Conservation (phyloP, 2,113 vertebrate species). For the Marcusenius ussheri region DNA sequence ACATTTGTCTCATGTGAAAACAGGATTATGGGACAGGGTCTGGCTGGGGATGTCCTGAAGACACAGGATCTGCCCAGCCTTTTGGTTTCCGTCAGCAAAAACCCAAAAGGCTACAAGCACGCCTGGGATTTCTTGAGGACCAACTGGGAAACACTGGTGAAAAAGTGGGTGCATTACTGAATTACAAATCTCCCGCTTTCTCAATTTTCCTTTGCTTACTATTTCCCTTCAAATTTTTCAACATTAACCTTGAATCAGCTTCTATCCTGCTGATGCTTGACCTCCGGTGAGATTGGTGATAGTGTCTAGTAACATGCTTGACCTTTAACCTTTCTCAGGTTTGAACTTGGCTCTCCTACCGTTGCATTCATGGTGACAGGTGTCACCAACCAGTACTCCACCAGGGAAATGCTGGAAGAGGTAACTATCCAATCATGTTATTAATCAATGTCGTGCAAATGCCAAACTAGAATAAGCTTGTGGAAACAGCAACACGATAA, state of each 20-base stretch:
- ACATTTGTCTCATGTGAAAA: neutral
- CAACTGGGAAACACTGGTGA: constrained; percentile 71
- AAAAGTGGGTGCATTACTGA: constrained; percentile 67
- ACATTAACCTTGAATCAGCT: neutral
- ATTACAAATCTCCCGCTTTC: neutral
- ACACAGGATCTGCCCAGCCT: constrained; percentile 75
- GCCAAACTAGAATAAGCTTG: neutral
- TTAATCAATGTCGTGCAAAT: neutral
- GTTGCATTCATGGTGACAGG: constrained; percentile 62
- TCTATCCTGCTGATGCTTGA: neutral
- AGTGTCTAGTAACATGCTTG: neutral
- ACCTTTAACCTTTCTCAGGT: constrained; percentile 54
- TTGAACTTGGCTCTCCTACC: constrained; percentile 70
- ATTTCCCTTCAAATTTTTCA: neutral
- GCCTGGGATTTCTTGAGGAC: constrained; percentile 74
- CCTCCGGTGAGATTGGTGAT: neutral
- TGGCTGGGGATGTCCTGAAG: constrained; percentile 72
- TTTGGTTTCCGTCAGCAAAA: constrained; percentile 59
- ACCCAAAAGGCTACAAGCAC: constrained; percentile 64
- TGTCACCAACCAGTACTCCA: constrained; percentile 74
- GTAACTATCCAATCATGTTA: constrained; percentile 41
- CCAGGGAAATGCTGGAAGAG: constrained; percentile 67
- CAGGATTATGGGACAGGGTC: constrained; percentile 66
- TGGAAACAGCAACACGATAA: neutral
- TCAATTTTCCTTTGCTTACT: neutral